These are phyloP conservation scores for Macrobrachium rosenbergii DNA, from an alignment of 1,140 invertebrate genomes.

Conservation along the genomic window DNA sequence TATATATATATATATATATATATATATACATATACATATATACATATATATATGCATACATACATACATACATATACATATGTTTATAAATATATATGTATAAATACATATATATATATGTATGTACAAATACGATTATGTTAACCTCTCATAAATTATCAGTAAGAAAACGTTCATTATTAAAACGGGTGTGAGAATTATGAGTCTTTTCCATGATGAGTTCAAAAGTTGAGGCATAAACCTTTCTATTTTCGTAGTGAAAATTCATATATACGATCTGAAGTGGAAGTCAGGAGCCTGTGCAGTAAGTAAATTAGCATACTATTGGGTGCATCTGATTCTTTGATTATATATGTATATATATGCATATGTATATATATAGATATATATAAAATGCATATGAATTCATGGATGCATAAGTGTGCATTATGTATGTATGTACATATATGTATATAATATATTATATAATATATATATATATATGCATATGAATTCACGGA, in stretches of 20 bases:
- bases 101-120: slow-evolving; percentile 20
- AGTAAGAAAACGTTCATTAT: too few relatives aligned
- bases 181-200: too few relatives aligned
- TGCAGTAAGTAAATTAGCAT: too few relatives aligned
- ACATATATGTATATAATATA: neutral
- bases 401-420: neutral
- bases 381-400: neutral
- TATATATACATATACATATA: slow-evolving; percentile 48
- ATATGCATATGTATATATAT: neutral
- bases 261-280: too few relatives aligned
- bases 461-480: neutral
- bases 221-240: too few relatives aligned
- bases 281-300: too few relatives aligned
- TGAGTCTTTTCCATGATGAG: too few relatives aligned
- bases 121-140: neutral
- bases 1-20: slow-evolving; percentile 45
- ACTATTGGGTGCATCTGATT: neutral
- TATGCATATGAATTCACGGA: neutral
- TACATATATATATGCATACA: slow-evolving; percentile 32
- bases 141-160: neutral
- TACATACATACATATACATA: slow-evolving; percentile 33
- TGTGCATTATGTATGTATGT: neutral
- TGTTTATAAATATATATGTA: slow-evolving; percentile 19
- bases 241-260: too few relatives aligned
- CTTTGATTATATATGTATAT: neutral